Conservation (phyloP, 2,113 vertebrate species). For the Megalops atlanticus region DNA sequence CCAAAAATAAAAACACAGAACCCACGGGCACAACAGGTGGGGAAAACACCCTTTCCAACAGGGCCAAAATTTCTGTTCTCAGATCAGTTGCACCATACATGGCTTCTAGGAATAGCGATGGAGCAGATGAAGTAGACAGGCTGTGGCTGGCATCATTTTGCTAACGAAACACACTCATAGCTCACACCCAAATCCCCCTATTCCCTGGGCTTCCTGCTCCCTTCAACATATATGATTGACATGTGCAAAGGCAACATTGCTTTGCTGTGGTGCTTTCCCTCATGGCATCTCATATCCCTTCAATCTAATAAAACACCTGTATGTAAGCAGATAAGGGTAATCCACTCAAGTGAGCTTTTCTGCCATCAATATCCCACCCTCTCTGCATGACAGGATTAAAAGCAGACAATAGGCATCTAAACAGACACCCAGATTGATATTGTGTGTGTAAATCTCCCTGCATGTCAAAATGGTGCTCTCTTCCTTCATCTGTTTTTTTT, state of each 20-base stretch:
- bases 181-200: neutral
- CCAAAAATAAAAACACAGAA: neutral
- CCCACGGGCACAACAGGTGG: neutral
- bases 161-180: neutral
- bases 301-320: conserved; percentile 1
- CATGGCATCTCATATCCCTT: neutral
- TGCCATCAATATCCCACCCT: neutral
- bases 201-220: neutral
- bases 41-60: neutral
- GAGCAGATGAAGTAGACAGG: neutral
- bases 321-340: neutral
- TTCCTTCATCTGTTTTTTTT: neutral
- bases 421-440: conserved; percentile 2
- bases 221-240: neutral
- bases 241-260: too few species aligned
- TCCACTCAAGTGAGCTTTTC: neutral
- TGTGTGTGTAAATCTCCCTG: neutral
- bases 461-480: neutral
- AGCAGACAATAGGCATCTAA: neutral
- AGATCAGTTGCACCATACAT: neutral
- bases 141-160: neutral
- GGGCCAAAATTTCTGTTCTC: too few species aligned
- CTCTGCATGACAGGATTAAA: neutral
- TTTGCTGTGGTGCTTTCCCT: too few species aligned
- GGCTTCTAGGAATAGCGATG: neutral